Base-by-base conservation (phyloP, 2,888 invertebrate genomes). In the Neoscelio sp. region DNA sequence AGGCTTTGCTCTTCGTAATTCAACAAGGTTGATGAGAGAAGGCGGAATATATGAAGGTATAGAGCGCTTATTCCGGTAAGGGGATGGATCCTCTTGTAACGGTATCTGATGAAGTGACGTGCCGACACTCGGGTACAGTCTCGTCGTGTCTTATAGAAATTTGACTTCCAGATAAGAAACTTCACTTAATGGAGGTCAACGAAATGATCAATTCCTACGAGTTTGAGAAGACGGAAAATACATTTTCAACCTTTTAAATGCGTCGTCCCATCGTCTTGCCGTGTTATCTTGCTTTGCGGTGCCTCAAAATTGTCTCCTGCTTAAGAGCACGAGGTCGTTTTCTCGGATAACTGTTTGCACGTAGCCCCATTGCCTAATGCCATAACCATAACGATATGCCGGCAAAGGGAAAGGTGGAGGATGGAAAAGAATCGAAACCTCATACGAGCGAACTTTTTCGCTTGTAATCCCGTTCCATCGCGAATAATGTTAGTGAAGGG, bases 101-200 rank as follows among this genome's bases (percentile, higher is more conserved):
- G 82, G 82, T 87, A 88, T 88, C 87, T 87, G 89, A 89, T 87
- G 87, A 85, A 87, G 87, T 87, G 84, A 85, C 84, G 85, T 84
- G 85, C 83, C 82, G 82, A 82, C 83, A 84, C 81, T 77, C 81
- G 74, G 83, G 83, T 82, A 80, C 79, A 64, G 83, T n/a, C n/a
- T n/a, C n/a, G n/a, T n/a, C n/a, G n/a, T n/a, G n/a, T n/a, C n/a
- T n/a, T n/a, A n/a, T n/a, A n/a, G n/a, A n/a, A n/a, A n/a, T n/a
- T n/a, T n/a, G n/a, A n/a, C n/a, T n/a, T n/a, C n/a, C n/a, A n/a
- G n/a, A n/a, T n/a, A n/a, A n/a, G n/a, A n/a, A n/a, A n/a, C n/a
- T n/a, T n/a, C n/a, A n/a, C n/a, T n/a, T n/a, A n/a, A n/a, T n/a
- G n/a, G n/a, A n/a, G n/a, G n/a, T n/a, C n/a, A n/a, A n/a, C n/a